These are phyloP conservation scores for Patiria pectinifera DNA, from an alignment of 53 echinoderm and acorn worm species.

Conservation along the genomic window DNA sequence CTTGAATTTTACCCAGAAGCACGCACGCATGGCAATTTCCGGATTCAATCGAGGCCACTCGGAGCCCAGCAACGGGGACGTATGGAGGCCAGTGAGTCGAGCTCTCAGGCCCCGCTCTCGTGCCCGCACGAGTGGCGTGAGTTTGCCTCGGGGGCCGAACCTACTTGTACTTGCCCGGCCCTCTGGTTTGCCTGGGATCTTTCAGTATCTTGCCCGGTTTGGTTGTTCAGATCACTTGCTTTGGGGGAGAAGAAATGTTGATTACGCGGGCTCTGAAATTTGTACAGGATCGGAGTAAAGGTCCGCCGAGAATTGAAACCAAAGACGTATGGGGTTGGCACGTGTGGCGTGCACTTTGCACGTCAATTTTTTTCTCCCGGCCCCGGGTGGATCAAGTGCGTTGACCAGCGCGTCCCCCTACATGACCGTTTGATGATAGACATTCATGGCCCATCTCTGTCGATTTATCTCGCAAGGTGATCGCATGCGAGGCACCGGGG, in stretches of 20 bases:
- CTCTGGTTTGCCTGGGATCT: not conserved
- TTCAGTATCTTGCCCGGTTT: not conserved
- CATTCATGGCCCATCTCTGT: not conserved
- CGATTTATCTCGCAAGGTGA: constrained; percentile 28
- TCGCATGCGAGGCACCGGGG: not conserved
- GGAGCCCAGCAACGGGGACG: not conserved
- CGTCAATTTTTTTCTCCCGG: not conserved
- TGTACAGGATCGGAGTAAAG: not conserved
- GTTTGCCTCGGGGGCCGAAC: not conserved
- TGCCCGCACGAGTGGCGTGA: not conserved
- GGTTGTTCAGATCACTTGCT: constrained; percentile 7
- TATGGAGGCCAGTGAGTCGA: not conserved
- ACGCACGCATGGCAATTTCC: constrained; percentile 42
- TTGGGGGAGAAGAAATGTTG: not conserved
- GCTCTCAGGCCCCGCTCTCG: not conserved
- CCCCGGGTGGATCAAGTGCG: constrained; percentile 23
- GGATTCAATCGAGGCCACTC: constrained; percentile 28
- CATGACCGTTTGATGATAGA: constrained; percentile 11
- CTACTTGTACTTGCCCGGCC: not conserved
- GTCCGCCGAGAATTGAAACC: constrained; percentile 28
- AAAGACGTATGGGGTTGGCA: not conserved
- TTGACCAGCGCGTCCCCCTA: constrained; percentile 12
- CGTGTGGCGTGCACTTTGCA: not conserved
- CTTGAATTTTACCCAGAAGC: constrained; percentile 40
- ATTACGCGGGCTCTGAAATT: constrained; percentile 14